Evolutionary conservation across 2,888 invertebrate species (phyloP).

Genomic region (Scotopteryx bipunctaria): DNA sequence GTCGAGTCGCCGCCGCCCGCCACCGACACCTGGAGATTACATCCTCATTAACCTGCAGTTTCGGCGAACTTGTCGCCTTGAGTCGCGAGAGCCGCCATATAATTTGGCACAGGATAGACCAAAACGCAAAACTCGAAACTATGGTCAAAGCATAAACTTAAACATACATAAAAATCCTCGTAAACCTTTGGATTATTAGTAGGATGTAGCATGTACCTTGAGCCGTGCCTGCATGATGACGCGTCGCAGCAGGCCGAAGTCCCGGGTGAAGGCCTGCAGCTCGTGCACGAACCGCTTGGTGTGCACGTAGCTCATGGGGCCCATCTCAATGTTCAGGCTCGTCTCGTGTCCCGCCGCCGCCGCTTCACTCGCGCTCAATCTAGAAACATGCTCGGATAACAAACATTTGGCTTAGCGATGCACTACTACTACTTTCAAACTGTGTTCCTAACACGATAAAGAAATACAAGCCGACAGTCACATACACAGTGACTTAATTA

Average conservation of each 20-base stretch:
- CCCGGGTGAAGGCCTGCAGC: conserved; percentile 92
- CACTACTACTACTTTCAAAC: background rate
- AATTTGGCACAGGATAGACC: too few species aligned
- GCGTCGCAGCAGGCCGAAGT: conserved; percentile 92
- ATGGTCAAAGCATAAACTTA: too few species aligned
- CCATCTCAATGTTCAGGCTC: conserved; percentile 90
- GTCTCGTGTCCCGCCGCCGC: conserved; percentile 83
- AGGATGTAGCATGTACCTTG: conserved; percentile 57
- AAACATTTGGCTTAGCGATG: background rate
- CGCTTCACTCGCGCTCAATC: conserved; percentile 75
- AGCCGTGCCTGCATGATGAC: conserved; percentile 88
- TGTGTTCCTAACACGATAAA: too few species aligned
- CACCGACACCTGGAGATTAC: conserved; percentile 42
- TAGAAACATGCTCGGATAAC: conserved; percentile 35
- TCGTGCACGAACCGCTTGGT: conserved; percentile 96
- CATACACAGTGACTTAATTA: too few species aligned
- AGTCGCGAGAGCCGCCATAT: too few species aligned
- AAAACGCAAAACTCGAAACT: too few species aligned
- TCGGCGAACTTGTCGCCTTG: too few species aligned
- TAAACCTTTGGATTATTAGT: too few species aligned
- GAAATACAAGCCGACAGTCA: too few species aligned
- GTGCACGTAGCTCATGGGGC: conserved; percentile 96
- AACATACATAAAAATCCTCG: too few species aligned
- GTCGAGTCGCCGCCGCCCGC: conserved; percentile 55
- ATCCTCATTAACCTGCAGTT: background rate